Evolutionary conservation across 2,888 invertebrate genomes (phyloP), one percentile per base, ranked within the genome.

Genomic region (Ornithoptera alexandrae): DNA sequence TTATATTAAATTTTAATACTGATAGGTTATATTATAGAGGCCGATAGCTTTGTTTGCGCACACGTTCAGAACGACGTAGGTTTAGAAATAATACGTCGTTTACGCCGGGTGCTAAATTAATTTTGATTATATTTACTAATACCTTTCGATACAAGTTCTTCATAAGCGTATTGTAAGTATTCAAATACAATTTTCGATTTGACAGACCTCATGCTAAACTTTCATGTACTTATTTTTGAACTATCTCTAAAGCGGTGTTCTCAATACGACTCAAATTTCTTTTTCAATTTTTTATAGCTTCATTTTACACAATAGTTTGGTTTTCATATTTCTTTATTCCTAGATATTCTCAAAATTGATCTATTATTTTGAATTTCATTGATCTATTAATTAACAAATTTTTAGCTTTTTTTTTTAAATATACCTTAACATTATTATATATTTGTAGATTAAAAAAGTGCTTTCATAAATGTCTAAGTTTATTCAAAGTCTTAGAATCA

Each of bases 61-160:
- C 82, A 84, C 74, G 77, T 84, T 89, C 88, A 89, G 89, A 86
- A 78, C 88, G 80, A 77, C 76, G 79, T 78, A 84, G 79, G 73
- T 67, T 57, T 68, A 87, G 84, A 63, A 70, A 76, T 67, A 72
- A 70, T 86, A 72, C 80, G 78, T 79, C 79, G 88, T 83, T 86
- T 88, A 86, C 76, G 86, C 77, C 74, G 74, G 69, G 75, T 78
- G 76, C 79, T 39, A 78, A 68, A 77, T 58, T 68, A 69, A 73
- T 67, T n/a, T 36, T 72, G 72, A 72, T 69, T 71, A 60, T 69
- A n/a, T n/a, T 56, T 56, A 20, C n/a, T 63, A 53, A 61, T 67
- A 68, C 65, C 15, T 53, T 62, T 36, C 61, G 42, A 62, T 65
- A 62, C n/a, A 70, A 56, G 3, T 63, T 67, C 56, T 53, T 59